These are phyloP conservation scores for Resseliella maxima DNA, from an alignment of 2,888 invertebrate genomes.

Conservation along the genomic window DNA sequence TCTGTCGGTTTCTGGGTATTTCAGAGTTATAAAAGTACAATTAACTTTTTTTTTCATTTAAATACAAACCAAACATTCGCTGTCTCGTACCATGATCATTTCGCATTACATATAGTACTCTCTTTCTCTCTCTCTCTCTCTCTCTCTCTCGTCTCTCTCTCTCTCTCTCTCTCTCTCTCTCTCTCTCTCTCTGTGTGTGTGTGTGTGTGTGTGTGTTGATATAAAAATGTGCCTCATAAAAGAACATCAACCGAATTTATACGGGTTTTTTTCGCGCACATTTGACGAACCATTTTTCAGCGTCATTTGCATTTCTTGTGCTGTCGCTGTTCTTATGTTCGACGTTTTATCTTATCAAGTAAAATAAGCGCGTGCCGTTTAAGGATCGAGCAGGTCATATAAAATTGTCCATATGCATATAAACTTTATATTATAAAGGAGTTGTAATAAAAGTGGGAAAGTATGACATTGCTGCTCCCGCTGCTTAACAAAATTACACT, in stretches of 20 bases:
- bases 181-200: too few species aligned
- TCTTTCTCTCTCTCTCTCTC: too few species aligned
- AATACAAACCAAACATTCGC: neutral
- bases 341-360: neutral
- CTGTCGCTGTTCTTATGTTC: neutral
- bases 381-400: neutral
- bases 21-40: neutral
- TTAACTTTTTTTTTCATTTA: neutral
- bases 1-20: neutral
- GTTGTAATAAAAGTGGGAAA: neutral
- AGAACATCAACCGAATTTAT: neutral
- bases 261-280: neutral
- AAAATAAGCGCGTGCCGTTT: neutral
- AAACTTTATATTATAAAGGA: too few species aligned
- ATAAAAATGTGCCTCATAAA: neutral
- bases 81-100: too few species aligned
- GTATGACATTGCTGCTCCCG: neutral
- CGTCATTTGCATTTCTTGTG: neutral
- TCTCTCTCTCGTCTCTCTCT: too few species aligned
- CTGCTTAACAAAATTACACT: neutral
- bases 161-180: too few species aligned
- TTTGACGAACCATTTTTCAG: neutral
- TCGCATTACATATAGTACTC: too few species aligned
- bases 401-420: constrained; percentile 15
- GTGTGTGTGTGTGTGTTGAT: neutral